Base-by-base conservation (phyloP, 2,113 vertebrate species). In the Alouatta palliata region DNA sequence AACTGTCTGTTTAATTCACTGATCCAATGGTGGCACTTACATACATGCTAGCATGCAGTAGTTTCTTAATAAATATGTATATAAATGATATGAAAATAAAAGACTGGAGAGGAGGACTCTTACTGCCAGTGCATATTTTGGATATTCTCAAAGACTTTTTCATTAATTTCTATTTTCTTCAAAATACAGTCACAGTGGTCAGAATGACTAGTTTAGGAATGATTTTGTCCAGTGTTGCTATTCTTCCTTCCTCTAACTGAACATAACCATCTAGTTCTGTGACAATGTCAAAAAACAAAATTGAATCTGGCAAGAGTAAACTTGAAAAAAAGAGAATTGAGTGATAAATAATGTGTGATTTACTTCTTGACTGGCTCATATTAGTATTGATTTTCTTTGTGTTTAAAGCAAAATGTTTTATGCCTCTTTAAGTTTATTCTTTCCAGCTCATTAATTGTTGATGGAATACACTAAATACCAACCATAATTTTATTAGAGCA, bases 401-500 rank as follows among this genome's bases (percentile, higher is more conserved):
- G 47, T 88, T 79, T 77, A 79, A 81, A 76, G 54, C 2, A 35
- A 92, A 96, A 70, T 77, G 27, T 81, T 84, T 85, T 90, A 27
- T 70, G 25, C 21, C 27, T 64, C n/a, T 81, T 52, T 76, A 19
- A 56, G 64, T 61, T 85, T 61, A 79, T 93, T 81, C 87, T 97
- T 95, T 96, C 88, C 43, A 98, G 56, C 12, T 97, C 73, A 40
- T 96, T 97, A 90, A 37, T 68, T 96, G 66, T 77, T 77, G 82
- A 89, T 90, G 35, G 58, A 92, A 23, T 0, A 17, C 52, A 80
- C 45, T 93, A 76, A 79, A 70, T 64, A 64, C 8, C 87, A 95
- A n/a, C 35, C 73, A 52, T 32, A 45, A 75, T 85, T 89, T 90
- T 40, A 58, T 61, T 30, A 87, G 21, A 5, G 4, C 2, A 40